Conservation (phyloP, 2,113 vertebrate species). For the Pyrgilauda ruficollis region DNA sequence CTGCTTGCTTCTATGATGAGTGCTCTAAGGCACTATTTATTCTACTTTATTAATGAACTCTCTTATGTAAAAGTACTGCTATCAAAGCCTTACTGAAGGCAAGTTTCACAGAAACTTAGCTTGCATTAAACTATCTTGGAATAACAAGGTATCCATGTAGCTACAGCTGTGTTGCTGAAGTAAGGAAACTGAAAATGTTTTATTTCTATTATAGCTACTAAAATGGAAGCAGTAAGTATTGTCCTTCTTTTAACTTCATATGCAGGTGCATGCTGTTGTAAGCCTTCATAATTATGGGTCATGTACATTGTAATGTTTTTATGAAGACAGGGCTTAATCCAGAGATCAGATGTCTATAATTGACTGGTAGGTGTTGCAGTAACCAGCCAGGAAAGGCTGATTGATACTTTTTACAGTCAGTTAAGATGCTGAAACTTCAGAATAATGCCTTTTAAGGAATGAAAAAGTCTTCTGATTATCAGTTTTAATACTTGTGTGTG, state of each 20-base stretch:
- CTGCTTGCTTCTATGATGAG: neutral
- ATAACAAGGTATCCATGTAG: neutral
- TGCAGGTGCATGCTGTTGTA: neutral
- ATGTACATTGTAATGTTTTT: neutral
- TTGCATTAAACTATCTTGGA: neutral
- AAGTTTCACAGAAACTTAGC: neutral
- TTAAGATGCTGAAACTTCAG: neutral
- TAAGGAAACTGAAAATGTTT: slow-evolving; percentile 2
- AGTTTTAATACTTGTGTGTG: neutral
- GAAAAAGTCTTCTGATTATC: neutral
- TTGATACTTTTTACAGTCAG: neutral
- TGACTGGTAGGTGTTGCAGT: neutral
- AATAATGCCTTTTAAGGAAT: neutral
- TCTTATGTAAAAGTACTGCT: neutral
- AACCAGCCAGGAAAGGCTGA: neutral
- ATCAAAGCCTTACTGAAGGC: neutral
- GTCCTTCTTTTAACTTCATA: neutral
- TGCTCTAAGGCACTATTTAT: neutral
- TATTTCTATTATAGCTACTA: slow-evolving; percentile 27
- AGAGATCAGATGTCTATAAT: neutral
- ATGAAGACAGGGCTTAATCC: neutral
- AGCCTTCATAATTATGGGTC: neutral
- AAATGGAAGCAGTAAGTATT: slow-evolving; percentile 34
- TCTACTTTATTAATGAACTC: neutral
- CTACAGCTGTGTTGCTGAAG: neutral